Base-by-base conservation (phyloP, 2,888 invertebrate genomes). In the Orthosia incerta region DNA sequence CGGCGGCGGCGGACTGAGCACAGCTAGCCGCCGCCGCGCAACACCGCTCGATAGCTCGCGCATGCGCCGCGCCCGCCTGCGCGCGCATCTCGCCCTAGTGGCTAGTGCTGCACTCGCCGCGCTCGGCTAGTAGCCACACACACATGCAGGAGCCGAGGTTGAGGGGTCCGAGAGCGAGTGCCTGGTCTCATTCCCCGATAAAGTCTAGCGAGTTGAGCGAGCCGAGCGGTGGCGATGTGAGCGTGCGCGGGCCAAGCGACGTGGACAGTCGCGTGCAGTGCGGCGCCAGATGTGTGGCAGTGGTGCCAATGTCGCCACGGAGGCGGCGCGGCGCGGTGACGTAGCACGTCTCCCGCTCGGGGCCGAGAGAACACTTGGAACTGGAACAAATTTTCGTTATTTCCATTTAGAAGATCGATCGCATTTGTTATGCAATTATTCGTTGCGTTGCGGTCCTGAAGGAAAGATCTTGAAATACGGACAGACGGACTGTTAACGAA, bases 1-100 rank as follows among this genome's bases (percentile, higher is more conserved):
- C 88, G 89, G 88, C 88, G 88, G 87, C 88, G 88, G 78, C 82
- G 63, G 80, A 77, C 82, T 78, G 82, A 81, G 78, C 76, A 71
- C 70, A 71, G 78, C 74, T 1, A 39, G 76, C 69, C 71, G 68
- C 70, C 76, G 74, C 71, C 81, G 60, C 39, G 1, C 39, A 9
- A 72, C 57, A 73, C 71, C 82, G 77, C 70, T 79, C 85, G 85
- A 82, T 82, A 76, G 39, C 68, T 55, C 71, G 65, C 75, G 71
- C 74, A 68, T 56, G 82, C 75, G 61, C 64, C 26, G 39, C 60
- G 65, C 65, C 65, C 16, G 39, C 20, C 31, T 61, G 64, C 74
- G 71, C 71, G 61, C 62, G 71, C 57, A 70, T 39, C 39, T 39
- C 39, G 39, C 39, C 9, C 31, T 45, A 13, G 0, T 12, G 2